Evolutionary conservation across 2,797 vertebrate genomes (phyloP), one percentile per base, ranked within the genome.

Genomic region (Acomys russatus): DNA sequence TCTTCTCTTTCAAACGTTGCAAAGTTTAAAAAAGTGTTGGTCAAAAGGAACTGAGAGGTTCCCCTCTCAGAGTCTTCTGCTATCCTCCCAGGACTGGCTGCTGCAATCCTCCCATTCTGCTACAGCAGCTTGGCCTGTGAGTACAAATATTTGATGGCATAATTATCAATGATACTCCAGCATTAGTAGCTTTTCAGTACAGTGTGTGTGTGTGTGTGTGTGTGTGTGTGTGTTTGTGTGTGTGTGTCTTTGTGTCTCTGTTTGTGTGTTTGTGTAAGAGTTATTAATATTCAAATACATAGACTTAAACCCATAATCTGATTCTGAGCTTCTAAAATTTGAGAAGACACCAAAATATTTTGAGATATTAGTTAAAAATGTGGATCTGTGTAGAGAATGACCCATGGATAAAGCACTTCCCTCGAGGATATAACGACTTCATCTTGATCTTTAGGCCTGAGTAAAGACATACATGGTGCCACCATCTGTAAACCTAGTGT

Each of bases 111-210:
- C 83, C 80, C 22, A 98, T 92, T 96, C 87, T 97, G 78, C 44
- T 76, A 15, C 96, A 97, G 94, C 90, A 86, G 78, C 90, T 96
- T 88, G 97, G 97, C 98, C 79, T 92, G 3, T 86, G 68, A 90
- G 85, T 28, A 96, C 61, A 30, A 96, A 96, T 93, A 98, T 97
- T 98, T 98, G 98, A 96, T 97, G 93, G 96, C 44, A 66, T 94
- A 5, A 64, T 61, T 64, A 2, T 49, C 7, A 63, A 15, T 10
- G 79, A 33, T 0, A 0, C 10, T 38, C 38, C 2, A 61, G 15
- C 33, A 88, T 54, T 56, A 77, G 76, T n/a, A 59, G 1, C 71
- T 38, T 64, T 91, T 73, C 38, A 61, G 1, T 17, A 33, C 0
- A 77, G 25, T 9, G 6, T 28, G 73, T 0, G 56, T 38, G 56